Evolutionary conservation across 2,888 invertebrate species (phyloP), one percentile per base, ranked within the genome.

Genomic region (Acronicta aceris): DNA sequence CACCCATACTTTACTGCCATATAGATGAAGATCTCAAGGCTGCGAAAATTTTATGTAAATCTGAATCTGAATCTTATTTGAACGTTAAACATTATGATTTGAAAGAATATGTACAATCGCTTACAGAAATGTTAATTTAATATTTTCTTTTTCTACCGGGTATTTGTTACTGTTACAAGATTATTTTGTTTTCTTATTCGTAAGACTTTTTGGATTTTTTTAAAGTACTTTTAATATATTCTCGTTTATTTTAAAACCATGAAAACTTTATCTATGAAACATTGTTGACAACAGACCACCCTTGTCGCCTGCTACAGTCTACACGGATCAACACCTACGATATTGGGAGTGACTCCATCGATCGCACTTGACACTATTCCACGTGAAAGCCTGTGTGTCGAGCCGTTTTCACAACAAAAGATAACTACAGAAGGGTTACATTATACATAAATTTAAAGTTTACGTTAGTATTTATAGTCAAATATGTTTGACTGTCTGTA

Each of bases 291-390:
- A 52, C n/a, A 33, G 41, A 16, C 43, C 7, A 43, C 33, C 15
- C 21, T 46, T n/a, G 17, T 12, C 8, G 5, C 16, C 43, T 38
- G 41, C 17, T 45, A 13, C 25, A 55, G 48, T 13, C 42, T 38
- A n/a, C 45, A 47, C 43, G 61, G 61, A 71, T 61, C 71, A 50
- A 60, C 60, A 69, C 74, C 74, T 68, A 57, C 59, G 16, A 49
- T 59, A 59, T 65, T 64, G 57, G 60, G 43, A 59, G 75, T 55
- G 60, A 66, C 67, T 73, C 58, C 47, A 71, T 71, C 77, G 78
- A 78, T 76, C 71, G 69, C 78, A 47, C 77, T 78, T 78, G 78
- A 78, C 78, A 78, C 78, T 74, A 67, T 78, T 76, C 70, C 68
- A 56, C 68, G 65, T 74, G 76, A 76, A 76, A 76, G 78, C 77